Evolutionary conservation across 2,113 vertebrate genomes (phyloP).

Genomic region (Oncorhynchus mykiss): DNA sequence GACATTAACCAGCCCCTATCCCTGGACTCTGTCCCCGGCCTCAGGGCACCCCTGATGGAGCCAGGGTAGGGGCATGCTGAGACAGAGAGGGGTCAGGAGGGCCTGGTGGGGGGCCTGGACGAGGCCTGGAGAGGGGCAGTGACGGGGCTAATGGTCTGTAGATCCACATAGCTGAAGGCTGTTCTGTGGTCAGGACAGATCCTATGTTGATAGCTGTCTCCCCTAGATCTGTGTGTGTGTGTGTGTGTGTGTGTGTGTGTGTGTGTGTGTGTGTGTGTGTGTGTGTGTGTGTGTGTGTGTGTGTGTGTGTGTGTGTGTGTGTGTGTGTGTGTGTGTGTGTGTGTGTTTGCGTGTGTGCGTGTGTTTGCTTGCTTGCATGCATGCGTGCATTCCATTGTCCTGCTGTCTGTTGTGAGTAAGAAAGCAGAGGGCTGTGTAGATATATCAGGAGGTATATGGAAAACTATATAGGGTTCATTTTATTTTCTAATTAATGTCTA

Average conservation of each 20-base stretch:
- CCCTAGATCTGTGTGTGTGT: not conserved
- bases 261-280: not conserved
- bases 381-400: too few relatives aligned
- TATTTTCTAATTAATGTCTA: too few relatives aligned
- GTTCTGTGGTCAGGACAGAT: constrained; percentile 2
- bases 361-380: not conserved
- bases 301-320: not conserved
- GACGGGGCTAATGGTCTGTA: not conserved
- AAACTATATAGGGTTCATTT: too few relatives aligned
- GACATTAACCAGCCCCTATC: constrained; percentile 10
- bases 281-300: constrained; percentile 9
- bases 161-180: constrained; percentile 9
- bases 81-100: constrained; percentile 4
- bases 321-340: not conserved
- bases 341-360: not conserved
- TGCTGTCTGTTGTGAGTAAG: not conserved
- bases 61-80: not conserved
- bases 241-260: not conserved
- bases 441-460: too few relatives aligned
- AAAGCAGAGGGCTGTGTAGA: too few relatives aligned
- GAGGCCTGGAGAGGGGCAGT: not conserved
- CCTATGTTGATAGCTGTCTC: not conserved
- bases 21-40: not conserved
- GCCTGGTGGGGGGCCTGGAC: not conserved
- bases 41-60: constrained; percentile 3